phyloP scores from a whole-genome alignment of 2,113 vertebrate species.

The Anarrhichthys ocellatus region DNA sequence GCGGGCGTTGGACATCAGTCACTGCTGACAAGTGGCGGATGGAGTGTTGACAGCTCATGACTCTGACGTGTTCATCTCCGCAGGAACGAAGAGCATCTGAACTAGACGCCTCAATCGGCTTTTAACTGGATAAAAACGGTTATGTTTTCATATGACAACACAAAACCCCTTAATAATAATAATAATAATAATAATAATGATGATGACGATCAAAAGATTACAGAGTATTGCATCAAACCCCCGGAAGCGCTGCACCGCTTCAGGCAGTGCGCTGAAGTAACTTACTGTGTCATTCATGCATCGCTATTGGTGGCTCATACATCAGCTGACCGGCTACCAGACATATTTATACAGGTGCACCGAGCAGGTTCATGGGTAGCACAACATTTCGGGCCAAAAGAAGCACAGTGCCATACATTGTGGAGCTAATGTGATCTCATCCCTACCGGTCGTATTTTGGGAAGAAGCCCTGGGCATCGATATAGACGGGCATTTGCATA shows the following conservation, averaged over 20 bases:
- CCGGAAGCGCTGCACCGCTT: background rate
- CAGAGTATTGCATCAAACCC: background rate
- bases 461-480: no score
- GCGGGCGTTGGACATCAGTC: slow-evolving; percentile 60
- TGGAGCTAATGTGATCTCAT: no score
- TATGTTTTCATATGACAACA: background rate
- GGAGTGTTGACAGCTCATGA: slow-evolving; percentile 62
- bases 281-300: background rate
- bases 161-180: background rate
- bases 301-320: background rate
- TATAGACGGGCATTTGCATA: no score
- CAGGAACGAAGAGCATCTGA: slow-evolving; percentile 41
- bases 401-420: background rate
- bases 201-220: background rate
- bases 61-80: slow-evolving; percentile 66
- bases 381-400: background rate
- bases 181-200: background rate
- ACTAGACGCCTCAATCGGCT: slow-evolving; percentile 6
- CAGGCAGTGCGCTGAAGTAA: no score
- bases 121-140: background rate
- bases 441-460: no score
- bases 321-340: background rate
- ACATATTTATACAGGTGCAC: background rate
- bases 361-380: background rate
- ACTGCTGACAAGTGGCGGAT: slow-evolving; percentile 67